Evolutionary conservation across 2,888 invertebrate genomes (phyloP), one percentile per base, ranked within the genome.

Genomic region (Polyommatus iphigenia): DNA sequence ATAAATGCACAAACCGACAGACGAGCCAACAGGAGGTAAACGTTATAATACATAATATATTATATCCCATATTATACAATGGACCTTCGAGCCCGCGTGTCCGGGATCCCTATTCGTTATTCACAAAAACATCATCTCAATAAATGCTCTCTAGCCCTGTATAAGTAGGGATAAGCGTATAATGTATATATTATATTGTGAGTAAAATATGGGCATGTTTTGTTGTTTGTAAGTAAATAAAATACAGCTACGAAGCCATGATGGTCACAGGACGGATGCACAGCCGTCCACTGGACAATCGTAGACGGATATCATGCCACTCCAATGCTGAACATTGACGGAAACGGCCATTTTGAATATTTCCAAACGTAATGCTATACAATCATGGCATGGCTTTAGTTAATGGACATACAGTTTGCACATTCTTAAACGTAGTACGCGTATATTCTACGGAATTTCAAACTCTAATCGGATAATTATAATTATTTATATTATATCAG

Each of bases 81-180:
- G 20, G 62, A 62, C 46, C 46, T 13, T 46, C 46, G 10, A 62
- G 20, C 62, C 62, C 24, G 24, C 8, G 24, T 8, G 62, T 8
- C 20, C 62, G 20, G 20, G 62, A 59, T 13, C 62, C 62, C 24
- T 10, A 24, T 67, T 67, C 29, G 29, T 67, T 67, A 67, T 67
- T 67, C 67, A 67, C 67, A 67, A 67, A 67, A 67, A 29, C 67
- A 67, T 59, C 59, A 67, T 62, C 67, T 67, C 24, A 24, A 67
- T 24, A 67, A 3, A 67, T 67, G 29, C 29, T 67, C 67, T 67
- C 29, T 13, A 62, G 24, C 67, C 67, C 29, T 15, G 29, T 29
- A 67, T 67, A 67, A 67, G 20, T 20, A 67, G 29, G 67, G 29
- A 32, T 29, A 67, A 32, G 67, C 15, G 3, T 15, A 29, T 13